These are phyloP conservation scores for Trichosurus vulpecula DNA, from an alignment of 2,797 vertebrate species.

Conservation along the genomic window DNA sequence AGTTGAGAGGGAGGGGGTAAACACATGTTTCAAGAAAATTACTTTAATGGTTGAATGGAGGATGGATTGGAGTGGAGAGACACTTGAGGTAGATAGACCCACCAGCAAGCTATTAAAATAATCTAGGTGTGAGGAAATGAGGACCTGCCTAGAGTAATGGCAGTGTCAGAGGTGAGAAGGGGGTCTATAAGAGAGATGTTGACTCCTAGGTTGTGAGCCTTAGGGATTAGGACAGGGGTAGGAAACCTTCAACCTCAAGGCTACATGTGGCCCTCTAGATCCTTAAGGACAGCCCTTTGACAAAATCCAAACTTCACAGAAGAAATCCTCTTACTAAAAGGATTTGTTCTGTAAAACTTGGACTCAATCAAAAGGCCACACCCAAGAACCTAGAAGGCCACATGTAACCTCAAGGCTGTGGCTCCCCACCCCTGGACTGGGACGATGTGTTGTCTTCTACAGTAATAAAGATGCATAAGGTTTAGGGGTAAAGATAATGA, in stretches of 20 bases:
- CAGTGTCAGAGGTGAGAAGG: background rate
- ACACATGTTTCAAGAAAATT: background rate
- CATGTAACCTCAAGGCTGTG: no score
- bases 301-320: no score
- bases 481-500: background rate
- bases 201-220: background rate
- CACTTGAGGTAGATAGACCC: background rate
- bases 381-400: no score
- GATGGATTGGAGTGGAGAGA: background rate
- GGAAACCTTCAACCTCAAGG: no score
- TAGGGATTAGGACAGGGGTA: no score
- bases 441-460: background rate
- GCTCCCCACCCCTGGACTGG: background rate
- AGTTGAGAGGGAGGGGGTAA: background rate
- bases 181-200: no score
- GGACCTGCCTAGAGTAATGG: background rate
- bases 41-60: background rate
- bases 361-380: no score
- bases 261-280: no score
- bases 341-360: no score
- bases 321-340: no score
- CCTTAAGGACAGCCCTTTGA: no score
- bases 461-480: background rate
- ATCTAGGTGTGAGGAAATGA: background rate
- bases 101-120: background rate